Percentiles rank a stretch among this genome's conserved stretches.
These are phyloP conservation scores for Montipora capitata DNA, from an alignment of 92 coral and sea anemone genomes.

Conservation along the genomic window DNA sequence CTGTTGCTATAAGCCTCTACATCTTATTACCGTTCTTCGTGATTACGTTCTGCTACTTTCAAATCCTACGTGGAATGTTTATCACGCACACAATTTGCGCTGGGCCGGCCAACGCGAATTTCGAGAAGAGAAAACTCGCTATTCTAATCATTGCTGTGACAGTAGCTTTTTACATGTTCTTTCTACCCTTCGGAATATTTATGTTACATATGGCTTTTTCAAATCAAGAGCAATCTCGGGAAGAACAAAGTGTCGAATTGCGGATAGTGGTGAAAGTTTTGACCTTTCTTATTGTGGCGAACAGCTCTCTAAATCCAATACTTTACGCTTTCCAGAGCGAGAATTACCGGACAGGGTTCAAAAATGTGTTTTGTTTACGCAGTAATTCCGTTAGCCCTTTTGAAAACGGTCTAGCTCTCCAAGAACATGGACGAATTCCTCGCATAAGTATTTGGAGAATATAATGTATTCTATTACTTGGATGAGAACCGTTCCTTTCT, in stretches of 20 bases:
- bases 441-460: not conserved
- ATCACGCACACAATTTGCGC: slow-evolving; percentile 39
- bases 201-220: slow-evolving; percentile 26
- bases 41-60: slow-evolving; percentile 42
- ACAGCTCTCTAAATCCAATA: slow-evolving; percentile 40
- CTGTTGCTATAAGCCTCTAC: not conserved
- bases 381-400: slow-evolving; percentile 9
- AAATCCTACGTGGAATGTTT: slow-evolving; percentile 49
- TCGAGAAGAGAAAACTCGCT: slow-evolving; percentile 46
- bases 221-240: not conserved
- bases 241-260: not conserved
- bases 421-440: not conserved
- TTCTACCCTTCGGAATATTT: slow-evolving; percentile 28
- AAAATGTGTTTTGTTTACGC: not conserved
- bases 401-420: not conserved
- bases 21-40: slow-evolving; percentile 15
- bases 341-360: slow-evolving; percentile 33
- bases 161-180: slow-evolving; percentile 31
- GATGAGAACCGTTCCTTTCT: not conserved
- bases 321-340: slow-evolving; percentile 56
- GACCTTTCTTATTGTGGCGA: slow-evolving; percentile 29
- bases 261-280: slow-evolving; percentile 11
- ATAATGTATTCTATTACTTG: not conserved
- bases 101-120: slow-evolving; percentile 33
- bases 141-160: slow-evolving; percentile 43